These are phyloP conservation scores for Strigamia crassipes DNA, from an alignment of 2,888 invertebrate species.

Conservation along the genomic window DNA sequence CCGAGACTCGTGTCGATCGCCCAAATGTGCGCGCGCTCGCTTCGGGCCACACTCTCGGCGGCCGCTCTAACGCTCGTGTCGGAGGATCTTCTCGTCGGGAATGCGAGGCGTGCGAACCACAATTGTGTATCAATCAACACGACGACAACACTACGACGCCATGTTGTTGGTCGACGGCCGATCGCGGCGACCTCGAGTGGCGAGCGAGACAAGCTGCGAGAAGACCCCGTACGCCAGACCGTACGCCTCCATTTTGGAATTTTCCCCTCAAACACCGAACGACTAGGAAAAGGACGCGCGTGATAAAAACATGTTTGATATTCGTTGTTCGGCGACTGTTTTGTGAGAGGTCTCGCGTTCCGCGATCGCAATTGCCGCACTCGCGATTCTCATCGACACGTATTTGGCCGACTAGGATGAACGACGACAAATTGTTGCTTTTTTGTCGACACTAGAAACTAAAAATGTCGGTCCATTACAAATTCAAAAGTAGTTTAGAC, in stretches of 20 bases:
- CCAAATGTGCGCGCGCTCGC: too few relatives aligned
- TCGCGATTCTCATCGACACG: too few relatives aligned
- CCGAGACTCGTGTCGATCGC: too few relatives aligned
- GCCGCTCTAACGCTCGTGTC: too few relatives aligned
- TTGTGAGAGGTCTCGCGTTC: too few relatives aligned
- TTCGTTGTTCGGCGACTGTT: too few relatives aligned
- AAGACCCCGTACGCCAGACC: not conserved
- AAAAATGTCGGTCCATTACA: constrained; percentile 96
- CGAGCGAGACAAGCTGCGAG: not conserved
- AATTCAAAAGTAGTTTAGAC: constrained; percentile 95
- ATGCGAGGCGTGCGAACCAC: not conserved
- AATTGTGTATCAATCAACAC: not conserved
- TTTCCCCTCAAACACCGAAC: too few relatives aligned
- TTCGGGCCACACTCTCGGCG: too few relatives aligned
- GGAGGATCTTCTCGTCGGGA: not conserved
- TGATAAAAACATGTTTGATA: too few relatives aligned
- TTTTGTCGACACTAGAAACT: constrained; percentile 56
- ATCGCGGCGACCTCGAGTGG: not conserved
- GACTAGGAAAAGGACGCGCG: too few relatives aligned
- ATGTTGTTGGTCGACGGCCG: not conserved
- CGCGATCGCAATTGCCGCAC: too few relatives aligned
- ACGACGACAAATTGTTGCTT: not conserved
- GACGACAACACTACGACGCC: not conserved
- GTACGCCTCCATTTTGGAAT: not conserved
- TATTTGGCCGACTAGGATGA: not conserved